Evolutionary conservation across 2,113 vertebrate genomes (phyloP).

Genomic region (Ictidomys tridecemlineatus): DNA sequence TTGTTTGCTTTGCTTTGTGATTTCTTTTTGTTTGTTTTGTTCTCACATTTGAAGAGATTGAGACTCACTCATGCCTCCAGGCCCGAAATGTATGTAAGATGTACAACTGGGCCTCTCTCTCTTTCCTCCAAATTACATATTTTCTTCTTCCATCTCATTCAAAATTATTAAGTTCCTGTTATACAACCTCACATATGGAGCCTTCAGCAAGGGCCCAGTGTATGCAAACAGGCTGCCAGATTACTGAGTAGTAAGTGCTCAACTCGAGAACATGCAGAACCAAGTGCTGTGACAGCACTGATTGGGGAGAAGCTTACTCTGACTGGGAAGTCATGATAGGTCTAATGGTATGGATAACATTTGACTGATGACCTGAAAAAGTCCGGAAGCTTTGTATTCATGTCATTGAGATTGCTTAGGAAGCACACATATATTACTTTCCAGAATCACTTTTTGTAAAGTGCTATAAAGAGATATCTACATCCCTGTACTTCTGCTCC

Average conservation of each 20-base stretch:
- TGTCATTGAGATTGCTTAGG: not conserved
- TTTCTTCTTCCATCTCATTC: not conserved
- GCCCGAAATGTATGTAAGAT: rapidly evolving
- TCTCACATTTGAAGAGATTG: not conserved
- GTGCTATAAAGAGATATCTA: not conserved
- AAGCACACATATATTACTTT: not conserved
- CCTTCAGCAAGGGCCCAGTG: rapidly evolving
- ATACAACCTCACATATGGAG: not conserved
- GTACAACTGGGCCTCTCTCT: rapidly evolving
- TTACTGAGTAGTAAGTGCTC: not conserved
- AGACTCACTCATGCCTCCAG: not conserved
- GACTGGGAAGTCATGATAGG: not conserved
- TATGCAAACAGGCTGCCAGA: not conserved
- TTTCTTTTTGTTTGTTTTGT: not conserved
- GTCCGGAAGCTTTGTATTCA: not conserved
- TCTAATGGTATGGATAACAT: rapidly evolving
- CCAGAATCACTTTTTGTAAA: not conserved
- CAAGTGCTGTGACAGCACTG: rapidly evolving
- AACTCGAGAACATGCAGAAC: rapidly evolving
- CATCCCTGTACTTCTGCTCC: not conserved
- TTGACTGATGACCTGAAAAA: not conserved
- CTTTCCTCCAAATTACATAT: not conserved
- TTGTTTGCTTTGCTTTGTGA: not conserved
- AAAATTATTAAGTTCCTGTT: not conserved
- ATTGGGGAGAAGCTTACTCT: too few relatives aligned